These are phyloP conservation scores for Anguilla marmorata DNA, from an alignment of 2,797 vertebrate species.

Conservation along the genomic window DNA sequence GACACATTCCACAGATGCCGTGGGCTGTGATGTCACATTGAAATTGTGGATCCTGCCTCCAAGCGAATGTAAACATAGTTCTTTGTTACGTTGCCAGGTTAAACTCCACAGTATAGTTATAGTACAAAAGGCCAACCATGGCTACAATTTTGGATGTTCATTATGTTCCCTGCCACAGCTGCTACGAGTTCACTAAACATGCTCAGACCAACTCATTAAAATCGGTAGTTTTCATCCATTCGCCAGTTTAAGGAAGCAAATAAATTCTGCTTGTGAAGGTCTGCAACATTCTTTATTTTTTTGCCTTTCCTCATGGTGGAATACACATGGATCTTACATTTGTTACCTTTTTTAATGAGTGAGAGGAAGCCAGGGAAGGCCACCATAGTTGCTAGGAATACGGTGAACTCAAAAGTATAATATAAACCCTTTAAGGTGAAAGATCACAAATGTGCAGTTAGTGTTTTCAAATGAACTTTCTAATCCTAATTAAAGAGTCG, in stretches of 20 bases:
- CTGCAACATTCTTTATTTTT: too few species aligned
- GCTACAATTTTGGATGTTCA: neutral
- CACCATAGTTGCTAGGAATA: too few species aligned
- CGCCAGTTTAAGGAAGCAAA: neutral
- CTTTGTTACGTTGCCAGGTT: neutral
- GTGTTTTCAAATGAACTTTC: too few species aligned
- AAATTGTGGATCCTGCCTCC: neutral
- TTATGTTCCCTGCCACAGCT: neutral
- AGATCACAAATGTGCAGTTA: too few species aligned
- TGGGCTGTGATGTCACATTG: slow-evolving; percentile 26
- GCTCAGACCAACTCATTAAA: neutral
- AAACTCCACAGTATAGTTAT: neutral
- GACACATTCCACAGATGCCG: slow-evolving; percentile 44
- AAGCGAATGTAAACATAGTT: neutral
- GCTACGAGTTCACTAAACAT: neutral
- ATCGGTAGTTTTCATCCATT: neutral
- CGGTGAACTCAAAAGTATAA: too few species aligned
- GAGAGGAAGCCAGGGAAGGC: too few species aligned
- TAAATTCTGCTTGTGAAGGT: neutral
- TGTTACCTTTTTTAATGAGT: too few species aligned
- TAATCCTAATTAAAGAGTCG: too few species aligned
- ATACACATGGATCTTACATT: too few species aligned
- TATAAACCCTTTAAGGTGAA: too few species aligned
- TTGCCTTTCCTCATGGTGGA: too few species aligned
- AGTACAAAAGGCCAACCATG: neutral